Conservation (phyloP, 1,140 invertebrate species). For the Charaxes varanes region DNA sequence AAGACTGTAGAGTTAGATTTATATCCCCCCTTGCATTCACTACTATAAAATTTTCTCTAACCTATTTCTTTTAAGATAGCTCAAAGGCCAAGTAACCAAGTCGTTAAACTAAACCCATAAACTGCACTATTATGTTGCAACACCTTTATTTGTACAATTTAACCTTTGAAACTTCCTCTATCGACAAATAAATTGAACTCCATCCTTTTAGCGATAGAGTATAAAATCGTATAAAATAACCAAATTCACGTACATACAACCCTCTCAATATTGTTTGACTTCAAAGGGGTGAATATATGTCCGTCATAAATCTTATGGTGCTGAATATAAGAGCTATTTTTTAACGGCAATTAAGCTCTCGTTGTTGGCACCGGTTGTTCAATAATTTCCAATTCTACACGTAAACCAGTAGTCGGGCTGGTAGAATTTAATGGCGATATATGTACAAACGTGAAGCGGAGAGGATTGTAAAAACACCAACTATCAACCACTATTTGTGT, state of each 20-base stretch:
- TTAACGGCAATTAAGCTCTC: not conserved
- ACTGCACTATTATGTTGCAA: conserved; percentile 1
- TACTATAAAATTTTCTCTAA: too few relatives aligned
- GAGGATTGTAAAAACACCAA: conserved; percentile 1
- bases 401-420: conserved; percentile 2
- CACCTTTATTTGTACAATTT: not conserved
- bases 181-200: not conserved
- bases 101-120: conserved; percentile 4
- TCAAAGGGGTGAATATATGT: conserved; percentile 1
- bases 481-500: too few relatives aligned
- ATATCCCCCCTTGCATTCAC: too few relatives aligned
- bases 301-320: conserved; percentile 1
- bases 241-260: not conserved
- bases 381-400: conserved; percentile 6
- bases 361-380: conserved; percentile 5
- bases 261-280: not conserved
- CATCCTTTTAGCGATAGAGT: not conserved
- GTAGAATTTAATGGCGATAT: conserved; percentile 4
- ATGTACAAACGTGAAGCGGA: not conserved
- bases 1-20: too few relatives aligned
- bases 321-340: conserved; percentile 5
- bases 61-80: too few relatives aligned
- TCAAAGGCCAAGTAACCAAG: too few relatives aligned
- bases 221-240: not conserved
- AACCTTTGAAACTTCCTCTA: not conserved